phyloP scores from a whole-genome alignment of 2,797 vertebrate genomes.

The Corythornis leucogaster region DNA sequence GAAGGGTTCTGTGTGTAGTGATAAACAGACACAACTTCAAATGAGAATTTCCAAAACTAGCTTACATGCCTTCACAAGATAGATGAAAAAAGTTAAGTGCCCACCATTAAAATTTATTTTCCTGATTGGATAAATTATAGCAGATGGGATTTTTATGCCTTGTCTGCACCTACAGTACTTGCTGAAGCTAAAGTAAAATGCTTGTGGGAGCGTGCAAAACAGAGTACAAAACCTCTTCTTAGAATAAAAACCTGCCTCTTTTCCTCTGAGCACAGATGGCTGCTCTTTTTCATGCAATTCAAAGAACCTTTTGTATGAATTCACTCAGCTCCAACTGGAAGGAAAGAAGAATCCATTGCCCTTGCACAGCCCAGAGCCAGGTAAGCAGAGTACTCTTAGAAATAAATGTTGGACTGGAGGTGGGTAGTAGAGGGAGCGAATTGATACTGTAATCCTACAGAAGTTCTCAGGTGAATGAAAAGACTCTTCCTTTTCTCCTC shows the following conservation, averaged over 20 bases:
- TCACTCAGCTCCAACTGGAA: neutral
- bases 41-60: neutral
- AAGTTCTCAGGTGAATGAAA: neutral
- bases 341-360: neutral
- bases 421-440: neutral
- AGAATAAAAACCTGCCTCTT: neutral
- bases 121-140: neutral
- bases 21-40: neutral
- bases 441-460: neutral
- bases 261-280: slow-evolving; percentile 20
- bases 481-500: neutral
- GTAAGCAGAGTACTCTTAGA: neutral
- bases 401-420: neutral
- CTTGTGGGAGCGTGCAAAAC: neutral
- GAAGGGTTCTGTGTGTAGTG: neutral
- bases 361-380: neutral
- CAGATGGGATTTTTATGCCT: neutral
- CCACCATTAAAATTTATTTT: neutral
- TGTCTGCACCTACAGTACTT: neutral
- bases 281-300: neutral
- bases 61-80: neutral
- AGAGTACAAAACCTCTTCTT: neutral
- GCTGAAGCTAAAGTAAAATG: neutral
- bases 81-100: neutral
- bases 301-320: slow-evolving; percentile 23